A percentile compares a stretch with the other conserved stretches of the same genome.
Evolutionary conservation across 2,888 invertebrate species (phyloP).

Genomic region (Orchestes rusci): DNA sequence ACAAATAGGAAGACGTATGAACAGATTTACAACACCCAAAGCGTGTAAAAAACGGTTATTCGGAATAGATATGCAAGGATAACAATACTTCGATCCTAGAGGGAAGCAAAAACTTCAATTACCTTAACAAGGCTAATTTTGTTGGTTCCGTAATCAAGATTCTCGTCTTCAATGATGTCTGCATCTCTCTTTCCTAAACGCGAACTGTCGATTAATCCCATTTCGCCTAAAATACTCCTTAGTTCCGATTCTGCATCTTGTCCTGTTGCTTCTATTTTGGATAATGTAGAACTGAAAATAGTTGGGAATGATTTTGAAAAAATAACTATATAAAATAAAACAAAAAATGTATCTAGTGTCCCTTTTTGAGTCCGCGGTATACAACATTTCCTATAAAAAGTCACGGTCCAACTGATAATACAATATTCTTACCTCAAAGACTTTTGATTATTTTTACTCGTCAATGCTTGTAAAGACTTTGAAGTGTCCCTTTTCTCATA

Average conservation of each 20-base stretch:
- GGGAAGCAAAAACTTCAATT: no score
- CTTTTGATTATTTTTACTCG: conserved; percentile 12
- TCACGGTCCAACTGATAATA: no score
- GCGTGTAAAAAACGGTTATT: no score
- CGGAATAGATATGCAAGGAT: no score
- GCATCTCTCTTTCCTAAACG: conserved; percentile 25
- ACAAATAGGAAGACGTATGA: no score
- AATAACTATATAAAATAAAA: neutral
- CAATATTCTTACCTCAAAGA: conserved; percentile 17
- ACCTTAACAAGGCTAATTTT: conserved; percentile 28
- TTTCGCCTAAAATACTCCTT: conserved; percentile 31
- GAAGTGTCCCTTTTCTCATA: no score
- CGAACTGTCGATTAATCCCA: conserved; percentile 33
- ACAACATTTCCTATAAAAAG: no score
- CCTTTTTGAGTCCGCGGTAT: no score
- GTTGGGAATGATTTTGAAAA: neutral
- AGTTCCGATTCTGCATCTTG: conserved; percentile 31
- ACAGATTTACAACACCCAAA: no score
- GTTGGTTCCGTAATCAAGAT: conserved; percentile 29
- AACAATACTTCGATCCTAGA: no score
- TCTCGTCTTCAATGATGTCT: conserved; percentile 28
- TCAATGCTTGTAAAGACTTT: no score
- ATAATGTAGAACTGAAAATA: conserved; percentile 10
- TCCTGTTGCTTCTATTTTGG: conserved; percentile 21
- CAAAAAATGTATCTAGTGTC: no score